Conservation (phyloP, 2,888 invertebrate genomes). For the Leptarthrus brevirostris region DNA sequence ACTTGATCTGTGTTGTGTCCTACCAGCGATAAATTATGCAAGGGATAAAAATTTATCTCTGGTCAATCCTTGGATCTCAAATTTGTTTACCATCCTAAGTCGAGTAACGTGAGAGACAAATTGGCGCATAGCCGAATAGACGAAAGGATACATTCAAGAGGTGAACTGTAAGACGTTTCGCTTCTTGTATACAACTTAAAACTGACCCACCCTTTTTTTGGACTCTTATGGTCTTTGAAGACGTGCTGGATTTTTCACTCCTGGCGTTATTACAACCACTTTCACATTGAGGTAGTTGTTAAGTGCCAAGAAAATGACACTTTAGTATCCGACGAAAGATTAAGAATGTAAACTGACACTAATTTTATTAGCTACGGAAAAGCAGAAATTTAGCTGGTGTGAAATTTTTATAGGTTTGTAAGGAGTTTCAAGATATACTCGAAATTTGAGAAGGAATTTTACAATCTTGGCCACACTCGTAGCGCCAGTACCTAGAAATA, state of each 20-base stretch:
- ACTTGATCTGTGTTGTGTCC: conserved; percentile 7
- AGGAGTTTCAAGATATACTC: background rate
- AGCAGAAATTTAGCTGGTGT: conserved; percentile 20
- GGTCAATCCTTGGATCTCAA: conserved; percentile 24
- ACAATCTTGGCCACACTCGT: conserved; percentile 23
- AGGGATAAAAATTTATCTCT: conserved; percentile 14
- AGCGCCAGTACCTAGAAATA: background rate
- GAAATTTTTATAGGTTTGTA: conserved; percentile 29
- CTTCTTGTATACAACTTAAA: background rate
- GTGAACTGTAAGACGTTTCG: background rate
- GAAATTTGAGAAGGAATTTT: conserved; percentile 25
- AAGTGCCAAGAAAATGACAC: background rate
- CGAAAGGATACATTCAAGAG: too few relatives aligned
- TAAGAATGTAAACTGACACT: conserved; percentile 49
- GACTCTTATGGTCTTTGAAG: background rate
- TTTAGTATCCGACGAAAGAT: conserved; percentile 48
- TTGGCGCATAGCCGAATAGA: conserved; percentile 27
- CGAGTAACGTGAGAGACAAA: conserved; percentile 48
- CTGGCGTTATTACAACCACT: conserved; percentile 8
- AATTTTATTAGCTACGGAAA: conserved; percentile 42
- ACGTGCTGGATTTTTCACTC: conserved; percentile 20
- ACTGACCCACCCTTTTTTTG: conserved; percentile 16
- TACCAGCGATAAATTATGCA: conserved; percentile 27
- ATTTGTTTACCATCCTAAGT: conserved; percentile 33
- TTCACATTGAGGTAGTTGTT: conserved; percentile 14